Conservation (phyloP, 2,888 invertebrate species). For the Opisthograptis luteolata region DNA sequence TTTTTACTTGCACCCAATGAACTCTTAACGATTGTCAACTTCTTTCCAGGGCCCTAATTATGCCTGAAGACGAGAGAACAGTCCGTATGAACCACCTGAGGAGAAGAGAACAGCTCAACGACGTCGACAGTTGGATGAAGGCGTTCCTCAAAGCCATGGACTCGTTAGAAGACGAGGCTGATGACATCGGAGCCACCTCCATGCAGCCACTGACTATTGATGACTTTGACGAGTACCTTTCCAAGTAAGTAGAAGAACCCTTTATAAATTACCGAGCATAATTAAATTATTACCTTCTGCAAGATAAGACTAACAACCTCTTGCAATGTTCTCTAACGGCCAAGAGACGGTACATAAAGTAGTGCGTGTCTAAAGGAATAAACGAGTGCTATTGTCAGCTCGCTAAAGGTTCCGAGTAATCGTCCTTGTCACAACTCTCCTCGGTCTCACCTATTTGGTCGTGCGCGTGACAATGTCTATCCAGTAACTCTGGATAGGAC, state of each 20-base stretch:
- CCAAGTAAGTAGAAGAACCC: conserved; percentile 86
- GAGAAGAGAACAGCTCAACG: conserved; percentile 91
- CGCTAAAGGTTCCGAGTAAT: too few species aligned
- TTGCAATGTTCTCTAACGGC: too few species aligned
- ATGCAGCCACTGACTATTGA: conserved; percentile 96
- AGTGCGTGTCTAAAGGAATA: too few species aligned
- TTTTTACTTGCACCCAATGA: neutral
- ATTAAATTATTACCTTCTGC: too few species aligned
- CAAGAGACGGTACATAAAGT: too few species aligned
- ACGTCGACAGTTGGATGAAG: conserved; percentile 95
- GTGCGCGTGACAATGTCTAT: too few species aligned
- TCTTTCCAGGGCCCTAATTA: conserved; percentile 88
- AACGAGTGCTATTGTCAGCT: too few species aligned
- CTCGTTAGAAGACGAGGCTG: conserved; percentile 90
- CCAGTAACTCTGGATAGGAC: too few species aligned
- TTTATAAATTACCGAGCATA: too few species aligned
- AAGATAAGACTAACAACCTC: too few species aligned
- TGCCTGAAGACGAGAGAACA: conserved; percentile 95
- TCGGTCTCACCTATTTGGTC: too few species aligned
- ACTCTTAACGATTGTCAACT: neutral
- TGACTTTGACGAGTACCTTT: conserved; percentile 94
- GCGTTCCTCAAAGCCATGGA: conserved; percentile 95
- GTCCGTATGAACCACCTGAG: conserved; percentile 94
- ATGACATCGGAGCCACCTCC: conserved; percentile 92
- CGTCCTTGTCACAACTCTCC: too few species aligned